These are phyloP conservation scores for Cosmia trapezina DNA, from an alignment of 2,888 invertebrate genomes.

Conservation along the genomic window DNA sequence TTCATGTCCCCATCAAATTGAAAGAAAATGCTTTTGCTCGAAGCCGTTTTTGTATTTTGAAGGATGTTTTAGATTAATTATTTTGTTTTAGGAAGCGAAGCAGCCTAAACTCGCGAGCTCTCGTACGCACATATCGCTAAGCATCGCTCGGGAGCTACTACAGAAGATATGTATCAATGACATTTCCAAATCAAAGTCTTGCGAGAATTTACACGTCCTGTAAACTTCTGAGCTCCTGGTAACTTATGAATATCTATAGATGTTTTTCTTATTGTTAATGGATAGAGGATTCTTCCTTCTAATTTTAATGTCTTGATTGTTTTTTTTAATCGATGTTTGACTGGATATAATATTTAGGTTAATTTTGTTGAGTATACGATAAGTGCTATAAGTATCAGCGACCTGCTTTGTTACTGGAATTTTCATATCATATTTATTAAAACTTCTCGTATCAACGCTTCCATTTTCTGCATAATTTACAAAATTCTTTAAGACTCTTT, in stretches of 20 bases:
- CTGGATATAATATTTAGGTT: constrained; percentile 42
- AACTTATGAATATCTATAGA: constrained; percentile 47
- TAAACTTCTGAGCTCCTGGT: constrained; percentile 80
- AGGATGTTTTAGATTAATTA: constrained; percentile 52
- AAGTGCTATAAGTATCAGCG: constrained; percentile 10
- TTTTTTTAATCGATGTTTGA: constrained; percentile 42
- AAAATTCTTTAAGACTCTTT: neutral
- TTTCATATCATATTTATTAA: constrained; percentile 1
- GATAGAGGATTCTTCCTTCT: constrained; percentile 49
- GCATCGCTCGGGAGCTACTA: constrained; percentile 94
- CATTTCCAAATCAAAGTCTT: constrained; percentile 95
- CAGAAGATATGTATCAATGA: constrained; percentile 96
- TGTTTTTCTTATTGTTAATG: constrained; percentile 44
- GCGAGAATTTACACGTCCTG: constrained; percentile 96
- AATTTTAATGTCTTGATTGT: constrained; percentile 26
- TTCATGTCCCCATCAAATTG: constrained; percentile 13
- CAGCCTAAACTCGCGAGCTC: constrained; percentile 93
- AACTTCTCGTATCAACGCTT: constrained; percentile 14
- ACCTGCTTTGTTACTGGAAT: constrained; percentile 6
- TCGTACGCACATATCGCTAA: constrained; percentile 94
- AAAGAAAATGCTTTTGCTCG: constrained; percentile 6
- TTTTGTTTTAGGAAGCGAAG: constrained; percentile 85
- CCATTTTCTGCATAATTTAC: neutral
- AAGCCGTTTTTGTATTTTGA: constrained; percentile 25
- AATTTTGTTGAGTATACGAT: constrained; percentile 43